Conservation (phyloP, 2,113 vertebrate genomes). For the Triplophysa dalaica region DNA sequence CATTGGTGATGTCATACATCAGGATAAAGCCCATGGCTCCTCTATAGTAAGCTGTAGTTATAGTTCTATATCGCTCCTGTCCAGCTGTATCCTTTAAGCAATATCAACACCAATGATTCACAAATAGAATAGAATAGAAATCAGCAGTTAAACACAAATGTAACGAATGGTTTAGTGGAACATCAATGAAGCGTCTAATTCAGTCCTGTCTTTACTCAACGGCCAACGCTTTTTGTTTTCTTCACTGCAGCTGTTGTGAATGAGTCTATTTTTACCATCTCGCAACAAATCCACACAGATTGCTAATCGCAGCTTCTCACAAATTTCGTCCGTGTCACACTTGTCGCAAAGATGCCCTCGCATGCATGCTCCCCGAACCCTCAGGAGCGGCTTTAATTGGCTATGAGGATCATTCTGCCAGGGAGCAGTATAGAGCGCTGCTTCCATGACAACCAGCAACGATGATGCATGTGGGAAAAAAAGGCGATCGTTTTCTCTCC, state of each 20-base stretch:
- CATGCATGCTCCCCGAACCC: conserved; percentile 42
- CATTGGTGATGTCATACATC: conserved; percentile 97
- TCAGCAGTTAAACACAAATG: neutral
- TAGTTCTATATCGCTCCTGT: conserved; percentile 96
- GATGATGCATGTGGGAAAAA: conserved; percentile 56
- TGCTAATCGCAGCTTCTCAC: conserved; percentile 46
- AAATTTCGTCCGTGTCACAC: conserved; percentile 34
- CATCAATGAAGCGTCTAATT: neutral
- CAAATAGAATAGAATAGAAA: neutral
- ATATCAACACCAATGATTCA: neutral
- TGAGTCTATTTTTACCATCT: conserved; percentile 56
- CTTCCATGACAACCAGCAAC: conserved; percentile 61
- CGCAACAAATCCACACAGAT: conserved; percentile 57
- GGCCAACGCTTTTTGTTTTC: neutral
- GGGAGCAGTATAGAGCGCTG: conserved; percentile 53
- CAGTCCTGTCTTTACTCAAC: neutral
- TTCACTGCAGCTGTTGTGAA: conserved; percentile 46
- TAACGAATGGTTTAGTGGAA: neutral
- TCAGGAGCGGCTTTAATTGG: conserved; percentile 68
- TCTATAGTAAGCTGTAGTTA: conserved; percentile 96
- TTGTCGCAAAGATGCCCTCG: conserved; percentile 7
- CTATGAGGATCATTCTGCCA: conserved; percentile 56
- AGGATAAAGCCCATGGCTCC: conserved; percentile 98
- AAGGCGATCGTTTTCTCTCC: conserved; percentile 34
- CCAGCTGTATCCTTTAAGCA: conserved; percentile 90